Conservation (phyloP, 2,113 vertebrate species). For the Malurus elegans region DNA sequence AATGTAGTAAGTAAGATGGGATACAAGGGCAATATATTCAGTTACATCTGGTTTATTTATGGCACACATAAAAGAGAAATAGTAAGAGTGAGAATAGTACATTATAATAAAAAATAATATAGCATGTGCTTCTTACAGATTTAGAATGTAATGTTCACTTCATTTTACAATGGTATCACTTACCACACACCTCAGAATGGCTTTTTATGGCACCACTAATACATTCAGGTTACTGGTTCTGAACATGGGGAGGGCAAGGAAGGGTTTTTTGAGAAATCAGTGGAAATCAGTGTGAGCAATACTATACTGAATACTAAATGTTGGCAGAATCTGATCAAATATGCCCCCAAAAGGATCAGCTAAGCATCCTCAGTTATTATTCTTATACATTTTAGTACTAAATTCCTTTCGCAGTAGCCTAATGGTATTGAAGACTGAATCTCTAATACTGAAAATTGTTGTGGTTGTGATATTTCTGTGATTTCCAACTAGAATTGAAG, state of each 20-base stretch:
- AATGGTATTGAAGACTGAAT: neutral
- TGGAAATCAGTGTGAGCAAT: neutral
- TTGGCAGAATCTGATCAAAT: neutral
- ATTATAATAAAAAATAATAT: neutral
- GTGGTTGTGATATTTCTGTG: neutral
- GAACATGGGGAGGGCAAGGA: neutral
- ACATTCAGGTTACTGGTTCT: neutral
- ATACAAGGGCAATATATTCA: slow-evolving; percentile 11
- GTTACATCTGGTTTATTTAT: slow-evolving; percentile 8
- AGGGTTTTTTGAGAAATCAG: rapidly evolving
- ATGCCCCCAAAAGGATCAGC: neutral
- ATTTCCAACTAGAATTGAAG: neutral
- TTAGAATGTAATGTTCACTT: neutral
- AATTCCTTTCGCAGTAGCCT: neutral
- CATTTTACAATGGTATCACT: neutral
- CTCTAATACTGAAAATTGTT: neutral
- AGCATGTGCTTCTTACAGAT: neutral
- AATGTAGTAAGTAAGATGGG: slow-evolving; percentile 77
- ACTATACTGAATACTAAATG: neutral
- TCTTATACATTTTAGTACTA: neutral
- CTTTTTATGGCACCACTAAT: neutral
- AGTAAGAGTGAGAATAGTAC: neutral
- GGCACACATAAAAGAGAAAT: neutral
- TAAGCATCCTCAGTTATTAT: neutral
- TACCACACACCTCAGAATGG: neutral